phyloP scores from a whole-genome alignment of 2,113 vertebrate species.

The Elephas maximus region DNA sequence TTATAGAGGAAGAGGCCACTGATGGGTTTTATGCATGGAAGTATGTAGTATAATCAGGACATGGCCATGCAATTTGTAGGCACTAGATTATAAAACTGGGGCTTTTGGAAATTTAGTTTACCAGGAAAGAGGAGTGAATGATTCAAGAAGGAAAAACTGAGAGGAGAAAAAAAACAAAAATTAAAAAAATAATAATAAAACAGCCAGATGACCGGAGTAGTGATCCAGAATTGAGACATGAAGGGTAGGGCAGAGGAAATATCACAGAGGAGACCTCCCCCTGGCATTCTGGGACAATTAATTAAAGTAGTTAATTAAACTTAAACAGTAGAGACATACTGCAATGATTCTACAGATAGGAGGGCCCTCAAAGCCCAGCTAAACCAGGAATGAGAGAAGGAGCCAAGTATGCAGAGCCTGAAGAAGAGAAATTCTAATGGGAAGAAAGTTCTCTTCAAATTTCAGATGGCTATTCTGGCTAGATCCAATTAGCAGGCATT shows the following conservation, averaged over 20 bases:
- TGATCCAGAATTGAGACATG: neutral
- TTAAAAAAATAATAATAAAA: neutral
- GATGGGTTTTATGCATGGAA: neutral
- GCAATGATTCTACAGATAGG: neutral
- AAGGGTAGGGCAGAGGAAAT: neutral
- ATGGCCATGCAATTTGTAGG: neutral
- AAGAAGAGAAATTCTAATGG: neutral
- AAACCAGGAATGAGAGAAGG: neutral
- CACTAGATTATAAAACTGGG: neutral
- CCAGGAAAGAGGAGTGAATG: neutral
- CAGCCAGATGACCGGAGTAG: neutral
- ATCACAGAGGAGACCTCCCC: neutral
- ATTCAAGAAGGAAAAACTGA: neutral
- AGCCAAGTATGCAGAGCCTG: neutral
- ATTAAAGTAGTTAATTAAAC: neutral
- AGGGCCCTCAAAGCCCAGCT: neutral
- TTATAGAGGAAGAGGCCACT: neutral
- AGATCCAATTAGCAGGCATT: neutral
- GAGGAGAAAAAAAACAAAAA: neutral
- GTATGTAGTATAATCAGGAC: neutral
- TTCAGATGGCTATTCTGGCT: neutral
- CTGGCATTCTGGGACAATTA: neutral
- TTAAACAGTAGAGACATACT: neutral
- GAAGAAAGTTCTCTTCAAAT: neutral
- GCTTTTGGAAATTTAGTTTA: neutral